phyloP scores from a whole-genome alignment of 1,140 invertebrate species.

The Dinothrombium tinctorium region DNA sequence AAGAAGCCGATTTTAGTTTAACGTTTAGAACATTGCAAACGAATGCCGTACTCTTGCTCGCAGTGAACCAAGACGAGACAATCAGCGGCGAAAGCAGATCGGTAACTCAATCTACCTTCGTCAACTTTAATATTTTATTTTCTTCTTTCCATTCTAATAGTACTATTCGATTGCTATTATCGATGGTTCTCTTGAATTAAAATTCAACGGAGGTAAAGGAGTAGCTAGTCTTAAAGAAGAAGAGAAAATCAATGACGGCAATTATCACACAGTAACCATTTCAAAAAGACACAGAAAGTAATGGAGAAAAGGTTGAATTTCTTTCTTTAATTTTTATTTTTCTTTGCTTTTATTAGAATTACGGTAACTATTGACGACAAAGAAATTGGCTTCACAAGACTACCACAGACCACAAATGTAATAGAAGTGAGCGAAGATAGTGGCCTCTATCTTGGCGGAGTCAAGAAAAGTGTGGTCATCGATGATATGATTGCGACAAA shows the following conservation, averaged over 20 bases:
- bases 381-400: slow-evolving; percentile 24
- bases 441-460: slow-evolving; percentile 35
- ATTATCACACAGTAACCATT: slow-evolving; percentile 15
- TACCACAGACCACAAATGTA: slow-evolving; percentile 24
- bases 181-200: slow-evolving; percentile 35
- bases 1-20: slow-evolving; percentile 39
- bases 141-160: slow-evolving; percentile 22
- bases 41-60: slow-evolving; percentile 43
- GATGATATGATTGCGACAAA: slow-evolving; percentile 28
- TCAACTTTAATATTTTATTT: background rate
- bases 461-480: slow-evolving; percentile 26
- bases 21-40: slow-evolving; percentile 46
- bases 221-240: slow-evolving; percentile 23
- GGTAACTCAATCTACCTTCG: background rate
- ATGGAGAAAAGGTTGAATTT: background rate
- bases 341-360: slow-evolving; percentile 8
- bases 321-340: background rate
- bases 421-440: slow-evolving; percentile 26
- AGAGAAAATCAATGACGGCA: slow-evolving; percentile 15
- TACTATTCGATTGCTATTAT: slow-evolving; percentile 40
- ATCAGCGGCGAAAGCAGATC: slow-evolving; percentile 7
- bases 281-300: slow-evolving; percentile 13
- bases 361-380: slow-evolving; percentile 31
- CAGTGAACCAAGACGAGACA: slow-evolving; percentile 24
- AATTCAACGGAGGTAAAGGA: slow-evolving; percentile 40